Conservation (phyloP, 2,888 invertebrate species). For the Thera obeliscata region DNA sequence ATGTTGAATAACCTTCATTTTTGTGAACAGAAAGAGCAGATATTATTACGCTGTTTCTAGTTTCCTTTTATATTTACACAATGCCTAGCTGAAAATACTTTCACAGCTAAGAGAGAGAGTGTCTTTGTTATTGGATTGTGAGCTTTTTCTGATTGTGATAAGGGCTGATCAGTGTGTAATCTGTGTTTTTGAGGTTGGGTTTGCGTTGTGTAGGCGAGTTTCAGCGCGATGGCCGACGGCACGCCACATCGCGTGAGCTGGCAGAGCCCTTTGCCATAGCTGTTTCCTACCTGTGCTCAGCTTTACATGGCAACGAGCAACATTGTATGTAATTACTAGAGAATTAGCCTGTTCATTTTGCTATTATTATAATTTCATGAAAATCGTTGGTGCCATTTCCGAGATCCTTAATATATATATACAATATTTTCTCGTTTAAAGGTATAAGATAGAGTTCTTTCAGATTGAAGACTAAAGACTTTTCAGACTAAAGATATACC, state of each 20-base stretch:
- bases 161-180: constrained; percentile 52
- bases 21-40: constrained; percentile 1
- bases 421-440: too few species aligned
- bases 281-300: constrained; percentile 54
- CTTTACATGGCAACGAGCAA: constrained; percentile 48
- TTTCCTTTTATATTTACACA: constrained; percentile 16
- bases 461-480: too few species aligned
- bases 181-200: constrained; percentile 58
- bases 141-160: constrained; percentile 43
- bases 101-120: constrained; percentile 2
- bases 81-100: constrained; percentile 11
- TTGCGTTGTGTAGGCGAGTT: constrained; percentile 61
- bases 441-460: too few species aligned
- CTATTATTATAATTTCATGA: not conserved
- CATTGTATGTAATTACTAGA: constrained; percentile 40
- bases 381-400: too few species aligned
- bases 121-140: constrained; percentile 37
- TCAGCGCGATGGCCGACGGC: constrained; percentile 67
- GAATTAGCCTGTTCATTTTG: constrained; percentile 21
- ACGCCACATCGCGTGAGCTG: constrained; percentile 74
- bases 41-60: constrained; percentile 11
- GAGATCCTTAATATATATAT: too few species aligned
- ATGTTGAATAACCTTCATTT: too few species aligned
- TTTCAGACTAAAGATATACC: too few species aligned
- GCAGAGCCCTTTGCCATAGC: constrained; percentile 53